Conservation (phyloP, 2,113 vertebrate species). For the Hippocampus guttulatus region DNA sequence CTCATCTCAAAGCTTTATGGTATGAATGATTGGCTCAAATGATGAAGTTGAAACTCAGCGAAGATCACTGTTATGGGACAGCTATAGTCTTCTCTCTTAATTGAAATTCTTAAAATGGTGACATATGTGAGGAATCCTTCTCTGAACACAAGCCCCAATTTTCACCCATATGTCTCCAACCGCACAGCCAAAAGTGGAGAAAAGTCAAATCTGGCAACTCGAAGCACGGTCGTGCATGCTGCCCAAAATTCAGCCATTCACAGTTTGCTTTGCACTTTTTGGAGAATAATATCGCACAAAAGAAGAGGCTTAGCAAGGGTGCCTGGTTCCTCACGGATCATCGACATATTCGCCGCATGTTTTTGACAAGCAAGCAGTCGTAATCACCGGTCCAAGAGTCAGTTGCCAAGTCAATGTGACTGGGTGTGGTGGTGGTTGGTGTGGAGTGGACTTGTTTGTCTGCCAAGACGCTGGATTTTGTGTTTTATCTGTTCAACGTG, state of each 20-base stretch:
- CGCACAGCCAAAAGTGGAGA: neutral
- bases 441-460: neutral
- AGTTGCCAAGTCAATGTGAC: slow-evolving; percentile 26
- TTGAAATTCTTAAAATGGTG: too few relatives aligned
- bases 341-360: slow-evolving; percentile 18
- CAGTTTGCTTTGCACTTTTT: neutral
- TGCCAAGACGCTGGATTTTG: slow-evolving; percentile 2
- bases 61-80: neutral
- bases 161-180: neutral
- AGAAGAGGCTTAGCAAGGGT: neutral
- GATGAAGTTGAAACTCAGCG: neutral
- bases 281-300: neutral
- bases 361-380: slow-evolving; percentile 35
- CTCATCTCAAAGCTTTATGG: neutral
- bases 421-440: slow-evolving; percentile 1
- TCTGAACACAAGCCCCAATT: neutral
- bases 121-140: neutral
- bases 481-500: neutral
- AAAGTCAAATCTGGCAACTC: neutral
- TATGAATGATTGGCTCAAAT: neutral
- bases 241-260: slow-evolving; percentile 18
- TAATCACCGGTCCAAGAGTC: slow-evolving; percentile 23
- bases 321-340: slow-evolving; percentile 31
- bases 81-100: neutral
- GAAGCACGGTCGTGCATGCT: slow-evolving; percentile 7